Evolutionary conservation across 1,140 invertebrate genomes (phyloP), one percentile per base, ranked within the genome.

Genomic region (Rhyacophila brunnea): DNA sequence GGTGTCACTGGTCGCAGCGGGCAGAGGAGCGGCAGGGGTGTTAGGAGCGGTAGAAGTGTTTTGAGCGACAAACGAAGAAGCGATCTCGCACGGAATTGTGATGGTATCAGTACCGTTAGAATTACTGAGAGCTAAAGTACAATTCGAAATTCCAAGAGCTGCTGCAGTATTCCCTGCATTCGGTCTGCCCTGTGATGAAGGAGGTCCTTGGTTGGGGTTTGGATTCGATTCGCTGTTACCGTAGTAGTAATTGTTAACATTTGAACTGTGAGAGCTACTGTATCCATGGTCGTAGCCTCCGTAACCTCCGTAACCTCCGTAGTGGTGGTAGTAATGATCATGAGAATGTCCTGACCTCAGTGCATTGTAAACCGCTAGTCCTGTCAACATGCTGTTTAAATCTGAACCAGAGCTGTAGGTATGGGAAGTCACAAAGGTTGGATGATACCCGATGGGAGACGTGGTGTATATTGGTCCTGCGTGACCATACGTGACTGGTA

Each of bases 71-170:
- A 64, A 64, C 7, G 62, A 59, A 1, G 56, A 50, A 14, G 57
- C 62, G 23, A 59, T 59, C 19, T 60, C 57, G 28, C 62, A 64
- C 11, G 62, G 62, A n/a, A 64, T 64, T 2, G 14, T 47, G 6
- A 55, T 48, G 0, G 46, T 43, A 17, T 45, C 38, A 7, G 32
- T 45, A 0, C 47, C 57, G 23, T 56, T 54, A 15, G 40, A n/a
- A 1, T 40, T 43, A 9, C 11, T 23, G 17, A 56, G 18, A 6
- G 51, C 51, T 11, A 64, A 38, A 11, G 62, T 34, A 42, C 62
- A 64, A 18, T 64, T 52, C 14, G 44, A 55, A 1, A 56, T 34
- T 14, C 50, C 52, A 18, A 11, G 52, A 4, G 28, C 11, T 13
- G 57, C 40, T 9, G 23, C 40, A 20, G 14, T 19, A 18, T 19